These are phyloP conservation scores for Pionites leucogaster DNA, from an alignment of 2,113 vertebrate genomes.

Conservation along the genomic window DNA sequence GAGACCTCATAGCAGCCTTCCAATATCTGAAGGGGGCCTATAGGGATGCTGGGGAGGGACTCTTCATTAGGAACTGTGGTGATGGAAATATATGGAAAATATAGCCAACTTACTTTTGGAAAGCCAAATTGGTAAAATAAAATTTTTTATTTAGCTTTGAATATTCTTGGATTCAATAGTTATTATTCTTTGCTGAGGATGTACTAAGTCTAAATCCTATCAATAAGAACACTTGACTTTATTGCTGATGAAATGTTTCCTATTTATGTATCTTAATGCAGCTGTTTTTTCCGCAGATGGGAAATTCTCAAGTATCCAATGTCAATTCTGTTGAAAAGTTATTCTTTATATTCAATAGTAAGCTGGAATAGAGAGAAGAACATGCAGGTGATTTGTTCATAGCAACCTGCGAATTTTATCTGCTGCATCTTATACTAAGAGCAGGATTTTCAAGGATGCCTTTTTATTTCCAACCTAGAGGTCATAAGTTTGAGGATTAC, in stretches of 20 bases:
- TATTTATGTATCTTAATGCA: not conserved
- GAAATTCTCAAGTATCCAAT: not conserved
- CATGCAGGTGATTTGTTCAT: not conserved
- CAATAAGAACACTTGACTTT: not conserved
- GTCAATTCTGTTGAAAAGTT: not conserved
- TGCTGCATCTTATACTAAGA: not conserved
- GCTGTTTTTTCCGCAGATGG: not conserved
- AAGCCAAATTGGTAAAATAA: not conserved
- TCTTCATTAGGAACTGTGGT: too few species aligned
- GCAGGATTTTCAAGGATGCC: not conserved
- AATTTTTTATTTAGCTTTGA: not conserved
- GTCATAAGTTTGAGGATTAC: not conserved
- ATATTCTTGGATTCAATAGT: not conserved
- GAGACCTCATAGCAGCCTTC: too few species aligned
- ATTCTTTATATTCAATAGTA: not conserved
- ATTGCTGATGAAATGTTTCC: not conserved
- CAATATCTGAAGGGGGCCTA: too few species aligned
- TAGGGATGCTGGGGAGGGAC: too few species aligned
- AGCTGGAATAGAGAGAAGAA: not conserved
- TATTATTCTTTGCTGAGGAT: not conserved
- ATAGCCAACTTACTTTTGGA: not conserved
- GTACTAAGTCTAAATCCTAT: not conserved
- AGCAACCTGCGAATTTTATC: not conserved
- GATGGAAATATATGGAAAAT: not conserved
- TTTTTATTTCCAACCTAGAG: not conserved